Conservation (phyloP, 2,113 vertebrate genomes). For the Orthonyx spaldingii region DNA sequence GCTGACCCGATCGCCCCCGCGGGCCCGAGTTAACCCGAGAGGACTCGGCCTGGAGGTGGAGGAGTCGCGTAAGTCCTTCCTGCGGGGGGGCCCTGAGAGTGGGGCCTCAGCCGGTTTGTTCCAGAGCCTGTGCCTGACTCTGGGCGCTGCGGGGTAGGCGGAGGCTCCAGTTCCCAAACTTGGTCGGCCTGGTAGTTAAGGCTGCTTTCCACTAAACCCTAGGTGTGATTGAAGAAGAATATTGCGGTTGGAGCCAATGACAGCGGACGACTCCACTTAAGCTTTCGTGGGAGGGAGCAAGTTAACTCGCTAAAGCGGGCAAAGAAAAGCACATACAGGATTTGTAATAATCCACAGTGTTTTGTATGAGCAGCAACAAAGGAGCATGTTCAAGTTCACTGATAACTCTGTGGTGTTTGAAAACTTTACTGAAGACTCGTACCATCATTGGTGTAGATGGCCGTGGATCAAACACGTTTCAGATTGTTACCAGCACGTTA, state of each 20-base stretch:
- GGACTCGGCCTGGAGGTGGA: not conserved
- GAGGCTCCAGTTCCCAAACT: not conserved
- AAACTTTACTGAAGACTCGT: not conserved
- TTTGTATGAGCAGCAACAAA: not conserved
- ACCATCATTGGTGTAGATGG: not conserved
- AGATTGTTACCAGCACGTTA: not conserved
- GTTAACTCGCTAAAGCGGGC: not conserved
- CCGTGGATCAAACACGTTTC: not conserved
- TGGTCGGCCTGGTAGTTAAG: not conserved
- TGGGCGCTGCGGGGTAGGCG: not conserved
- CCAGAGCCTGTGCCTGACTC: not conserved
- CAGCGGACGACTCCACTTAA: not conserved
- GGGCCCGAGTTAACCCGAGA: not conserved
- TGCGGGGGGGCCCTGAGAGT: accelerated
- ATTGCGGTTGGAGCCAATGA: not conserved
- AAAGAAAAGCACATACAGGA: accelerated
- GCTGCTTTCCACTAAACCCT: not conserved
- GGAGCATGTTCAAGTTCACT: not conserved
- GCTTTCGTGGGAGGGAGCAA: not conserved
- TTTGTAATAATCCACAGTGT: not conserved
- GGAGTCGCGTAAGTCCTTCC: not conserved
- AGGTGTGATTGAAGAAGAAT: not conserved
- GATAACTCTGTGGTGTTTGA: not conserved
- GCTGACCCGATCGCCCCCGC: not conserved
- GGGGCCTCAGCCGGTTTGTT: accelerated